Conservation (phyloP, 2,888 invertebrate genomes). For the Leucania comma region DNA sequence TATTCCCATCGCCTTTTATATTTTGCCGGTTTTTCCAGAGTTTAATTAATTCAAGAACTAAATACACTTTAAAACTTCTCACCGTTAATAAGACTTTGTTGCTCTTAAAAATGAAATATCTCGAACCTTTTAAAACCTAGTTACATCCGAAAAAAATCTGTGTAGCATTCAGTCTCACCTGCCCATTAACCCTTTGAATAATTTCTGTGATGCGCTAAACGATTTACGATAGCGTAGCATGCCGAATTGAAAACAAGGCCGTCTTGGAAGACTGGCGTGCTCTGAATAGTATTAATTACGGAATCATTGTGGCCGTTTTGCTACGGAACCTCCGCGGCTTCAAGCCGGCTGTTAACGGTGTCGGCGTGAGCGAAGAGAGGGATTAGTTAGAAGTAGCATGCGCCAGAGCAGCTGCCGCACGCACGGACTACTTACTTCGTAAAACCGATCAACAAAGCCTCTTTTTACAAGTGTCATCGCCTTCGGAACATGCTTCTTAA, state of each 20-base stretch:
- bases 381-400: conserved; percentile 73
- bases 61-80: conserved; percentile 23
- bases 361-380: conserved; percentile 73
- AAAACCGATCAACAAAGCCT: conserved; percentile 67
- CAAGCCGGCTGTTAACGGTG: conserved; percentile 77
- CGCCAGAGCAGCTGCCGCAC: conserved; percentile 77
- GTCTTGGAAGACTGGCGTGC: conserved; percentile 81
- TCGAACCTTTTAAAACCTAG: conserved; percentile 44
- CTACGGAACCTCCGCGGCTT: conserved; percentile 77
- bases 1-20: conserved; percentile 22
- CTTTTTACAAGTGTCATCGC: conserved; percentile 67
- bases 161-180: conserved; percentile 79
- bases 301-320: conserved; percentile 79
- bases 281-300: conserved; percentile 85
- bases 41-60: conserved; percentile 30
- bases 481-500: conserved; percentile 49
- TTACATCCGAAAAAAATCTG: conserved; percentile 72
- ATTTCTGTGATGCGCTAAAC: conserved; percentile 82
- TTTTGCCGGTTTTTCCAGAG: conserved; percentile 24
- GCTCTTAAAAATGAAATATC: conserved; percentile 6
- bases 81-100: conserved; percentile 33
- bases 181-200: conserved; percentile 80
- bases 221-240: conserved; percentile 84
- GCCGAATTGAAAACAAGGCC: conserved; percentile 88
- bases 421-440: conserved; percentile 69